Base-by-base conservation (phyloP, 2,888 invertebrate genomes). In the Pristionchus mayeri region DNA sequence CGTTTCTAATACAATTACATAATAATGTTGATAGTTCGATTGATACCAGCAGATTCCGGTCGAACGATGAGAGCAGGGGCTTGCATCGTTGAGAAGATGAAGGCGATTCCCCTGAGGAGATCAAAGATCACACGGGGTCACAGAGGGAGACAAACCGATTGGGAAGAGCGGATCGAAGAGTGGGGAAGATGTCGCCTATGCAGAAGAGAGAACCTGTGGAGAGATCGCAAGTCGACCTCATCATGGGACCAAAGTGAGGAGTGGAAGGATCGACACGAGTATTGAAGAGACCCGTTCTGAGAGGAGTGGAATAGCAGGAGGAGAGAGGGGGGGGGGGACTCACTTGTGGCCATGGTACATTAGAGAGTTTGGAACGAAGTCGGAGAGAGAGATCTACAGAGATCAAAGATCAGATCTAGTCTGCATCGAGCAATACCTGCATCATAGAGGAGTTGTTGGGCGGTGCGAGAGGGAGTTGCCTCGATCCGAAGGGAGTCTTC, bases 181-280 rank as follows among this genome's bases (percentile, higher is more conserved):
- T 91, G 21, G 92, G 92, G 85, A 92, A 92, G 50, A 92, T 85
- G 80, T 92, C 92, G 44, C 92, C 92, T 34, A 92, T 86, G 79
- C 92, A 92, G 88, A 92, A 92, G 0, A 92, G 84, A 24, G 84
- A 52, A 54, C 81, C 81, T 48, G 85, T 52, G 18, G 78, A 75
- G 37, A 90, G 78, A 87, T 90, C 89, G 83, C 91, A 91, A 11
- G 90, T 88, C 2, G 92, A 92, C 63, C 90, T 87, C 92, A 92
- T 92, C n/a, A 92, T 90, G 16, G 92, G 87, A 18, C 92, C 92
- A 76, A 92, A 90, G 79, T 92, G 91, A 60, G 92, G 91, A 9
- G 92, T 92, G 9, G 85, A 88, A 30, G 91, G 90, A 83, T 92
- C 92, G 71, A 92, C 88, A 27, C 90, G 86, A 11, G 92, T 92